These are phyloP conservation scores for Anastrepha obliqua DNA, from an alignment of 1,140 invertebrate species.

Conservation along the genomic window DNA sequence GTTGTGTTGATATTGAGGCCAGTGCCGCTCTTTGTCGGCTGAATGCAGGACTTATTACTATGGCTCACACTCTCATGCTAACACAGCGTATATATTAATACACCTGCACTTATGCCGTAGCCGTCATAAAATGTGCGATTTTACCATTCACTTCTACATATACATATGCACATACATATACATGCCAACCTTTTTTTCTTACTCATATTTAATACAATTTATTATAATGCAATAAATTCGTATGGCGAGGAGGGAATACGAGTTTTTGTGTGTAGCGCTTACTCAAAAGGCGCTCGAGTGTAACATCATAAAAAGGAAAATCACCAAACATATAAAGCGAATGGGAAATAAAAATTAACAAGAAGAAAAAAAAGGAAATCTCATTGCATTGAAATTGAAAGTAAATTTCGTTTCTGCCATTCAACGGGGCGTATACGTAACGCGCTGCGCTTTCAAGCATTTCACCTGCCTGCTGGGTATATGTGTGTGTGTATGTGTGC, in stretches of 20 bases:
- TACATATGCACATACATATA: too few species aligned
- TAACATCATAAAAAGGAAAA: constrained; percentile 29
- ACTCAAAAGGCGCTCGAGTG: constrained; percentile 31
- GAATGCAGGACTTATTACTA: background rate
- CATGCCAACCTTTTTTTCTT: background rate
- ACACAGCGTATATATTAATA: background rate
- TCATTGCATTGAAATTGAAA: constrained; percentile 48
- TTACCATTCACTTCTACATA: too few species aligned
- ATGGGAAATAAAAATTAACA: background rate
- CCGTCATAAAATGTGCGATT: background rate
- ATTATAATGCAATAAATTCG: constrained; percentile 47
- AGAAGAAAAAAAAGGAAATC: background rate
- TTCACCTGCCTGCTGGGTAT: background rate
- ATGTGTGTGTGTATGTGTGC: background rate
- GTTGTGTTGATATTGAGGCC: too few species aligned
- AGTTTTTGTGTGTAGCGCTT: background rate
- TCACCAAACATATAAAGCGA: background rate
- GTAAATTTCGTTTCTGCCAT: constrained; percentile 34
- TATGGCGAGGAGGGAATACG: constrained; percentile 4
- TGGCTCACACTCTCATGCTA: too few species aligned
- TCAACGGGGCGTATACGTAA: constrained; percentile 48
- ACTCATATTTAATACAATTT: constrained; percentile 50
- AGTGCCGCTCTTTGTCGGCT: background rate
- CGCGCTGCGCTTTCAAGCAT: constrained; percentile 1
- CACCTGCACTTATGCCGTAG: background rate